A percentile compares a stretch with the other conserved stretches of the same genome.
phyloP scores from a whole-genome alignment of 2,888 invertebrate genomes.

The Eretmocerus hayati region DNA sequence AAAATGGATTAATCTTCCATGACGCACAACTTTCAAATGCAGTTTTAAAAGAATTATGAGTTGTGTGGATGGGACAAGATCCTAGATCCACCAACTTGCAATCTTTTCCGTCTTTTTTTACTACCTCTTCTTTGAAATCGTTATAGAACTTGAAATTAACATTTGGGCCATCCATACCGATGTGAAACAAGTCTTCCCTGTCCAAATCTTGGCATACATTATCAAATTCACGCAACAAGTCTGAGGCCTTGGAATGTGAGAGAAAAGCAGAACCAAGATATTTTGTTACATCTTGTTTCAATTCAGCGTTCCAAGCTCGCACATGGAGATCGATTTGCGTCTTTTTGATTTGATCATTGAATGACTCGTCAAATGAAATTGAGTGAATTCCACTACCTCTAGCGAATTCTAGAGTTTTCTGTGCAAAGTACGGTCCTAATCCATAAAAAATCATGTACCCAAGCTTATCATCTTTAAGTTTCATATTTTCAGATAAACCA shows the following conservation, averaged over 20 bases:
- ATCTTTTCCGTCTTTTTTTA: background rate
- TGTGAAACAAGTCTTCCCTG: background rate
- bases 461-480: background rate
- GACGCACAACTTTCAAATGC: background rate
- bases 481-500: background rate
- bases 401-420: background rate
- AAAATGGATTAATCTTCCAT: constrained; percentile 2
- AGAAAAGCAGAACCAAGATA: constrained; percentile 3
- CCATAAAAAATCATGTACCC: background rate
- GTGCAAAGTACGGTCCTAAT: background rate
- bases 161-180: constrained; percentile 6
- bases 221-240: background rate
- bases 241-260: background rate
- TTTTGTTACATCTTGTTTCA: background rate
- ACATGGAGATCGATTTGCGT: background rate
- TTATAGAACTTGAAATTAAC: constrained; percentile 2
- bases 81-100: background rate
- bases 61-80: background rate
- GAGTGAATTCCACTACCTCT: background rate
- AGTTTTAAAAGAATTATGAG: constrained; percentile 6
- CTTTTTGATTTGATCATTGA: background rate
- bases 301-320: background rate
- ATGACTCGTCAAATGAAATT: background rate
- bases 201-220: background rate
- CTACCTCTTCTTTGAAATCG: constrained; percentile 1